Evolutionary conservation across 2,797 vertebrate genomes (phyloP).

Genomic region (Podarcis lilfordi): DNA sequence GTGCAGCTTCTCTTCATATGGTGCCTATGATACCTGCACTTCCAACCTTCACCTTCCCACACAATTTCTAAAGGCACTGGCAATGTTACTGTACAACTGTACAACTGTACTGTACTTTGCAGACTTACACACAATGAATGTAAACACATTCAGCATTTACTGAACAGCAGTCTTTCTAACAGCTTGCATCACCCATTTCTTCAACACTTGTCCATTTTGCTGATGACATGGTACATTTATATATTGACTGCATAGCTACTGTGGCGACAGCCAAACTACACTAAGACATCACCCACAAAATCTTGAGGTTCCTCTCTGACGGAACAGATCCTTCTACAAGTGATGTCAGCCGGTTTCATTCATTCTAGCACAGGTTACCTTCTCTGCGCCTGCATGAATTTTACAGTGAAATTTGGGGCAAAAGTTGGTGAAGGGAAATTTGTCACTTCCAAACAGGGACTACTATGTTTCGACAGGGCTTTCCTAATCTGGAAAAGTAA

Average conservation of each 20-base stretch:
- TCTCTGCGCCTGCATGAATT: not conserved
- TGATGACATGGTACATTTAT: not conserved
- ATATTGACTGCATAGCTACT: not conserved
- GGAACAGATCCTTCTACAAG: not conserved
- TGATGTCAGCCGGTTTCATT: not conserved
- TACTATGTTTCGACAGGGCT: constrained; percentile 3
- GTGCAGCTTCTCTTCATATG: not conserved
- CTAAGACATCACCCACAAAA: not conserved
- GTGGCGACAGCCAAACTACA: not conserved
- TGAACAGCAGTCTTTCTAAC: not conserved
- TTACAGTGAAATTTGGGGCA: not conserved
- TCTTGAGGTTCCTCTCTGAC: too few relatives aligned
- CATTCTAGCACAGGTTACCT: not conserved
- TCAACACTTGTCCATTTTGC: not conserved
- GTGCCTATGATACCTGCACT: not conserved
- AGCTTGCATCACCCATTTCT: not conserved
- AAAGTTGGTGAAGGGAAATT: not conserved
- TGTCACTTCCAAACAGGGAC: not conserved
- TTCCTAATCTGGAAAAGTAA: not conserved
- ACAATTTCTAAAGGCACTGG: not conserved
- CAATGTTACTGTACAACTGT: not conserved
- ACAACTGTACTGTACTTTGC: not conserved
- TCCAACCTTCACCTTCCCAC: not conserved
- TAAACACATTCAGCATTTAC: not conserved
- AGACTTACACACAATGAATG: not conserved